These are phyloP conservation scores for Halichoeres trimaculatus DNA, from an alignment of 2,113 vertebrate genomes.

Conservation along the genomic window DNA sequence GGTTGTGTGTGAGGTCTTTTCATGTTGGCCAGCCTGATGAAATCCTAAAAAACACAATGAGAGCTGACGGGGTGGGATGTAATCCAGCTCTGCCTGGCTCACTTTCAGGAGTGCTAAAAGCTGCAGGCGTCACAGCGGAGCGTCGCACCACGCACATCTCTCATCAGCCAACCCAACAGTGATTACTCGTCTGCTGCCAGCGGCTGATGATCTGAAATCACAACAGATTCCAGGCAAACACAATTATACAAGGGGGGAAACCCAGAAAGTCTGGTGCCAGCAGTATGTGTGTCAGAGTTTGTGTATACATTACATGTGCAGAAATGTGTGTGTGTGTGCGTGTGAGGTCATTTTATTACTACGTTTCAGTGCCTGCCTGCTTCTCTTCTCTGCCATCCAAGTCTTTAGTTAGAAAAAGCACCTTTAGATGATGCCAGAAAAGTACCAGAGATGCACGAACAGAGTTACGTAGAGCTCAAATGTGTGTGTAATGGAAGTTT, in stretches of 20 bases:
- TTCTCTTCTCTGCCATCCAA: slow-evolving; percentile 34
- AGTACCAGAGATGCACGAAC: slow-evolving; percentile 39
- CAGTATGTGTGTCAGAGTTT: slow-evolving; percentile 28
- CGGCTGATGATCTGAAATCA: slow-evolving; percentile 56
- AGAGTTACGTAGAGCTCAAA: slow-evolving; percentile 24
- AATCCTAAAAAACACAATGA: slow-evolving; percentile 46
- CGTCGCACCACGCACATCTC: slow-evolving; percentile 46
- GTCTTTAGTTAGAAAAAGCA: slow-evolving; percentile 42
- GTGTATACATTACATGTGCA: slow-evolving; percentile 1
- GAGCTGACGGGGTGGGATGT: slow-evolving; percentile 34
- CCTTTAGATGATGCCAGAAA: slow-evolving; percentile 45
- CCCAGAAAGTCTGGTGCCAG: slow-evolving; percentile 54
- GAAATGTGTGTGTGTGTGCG: background rate
- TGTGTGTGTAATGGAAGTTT: slow-evolving; percentile 6
- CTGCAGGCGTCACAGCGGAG: slow-evolving; percentile 61
- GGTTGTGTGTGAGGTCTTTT: slow-evolving; percentile 19
- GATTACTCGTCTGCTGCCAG: slow-evolving; percentile 58
- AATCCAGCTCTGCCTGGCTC: slow-evolving; percentile 38
- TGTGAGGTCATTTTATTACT: slow-evolving; percentile 59
- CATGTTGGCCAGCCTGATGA: slow-evolving; percentile 14
- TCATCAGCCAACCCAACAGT: slow-evolving; percentile 59
- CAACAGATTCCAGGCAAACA: slow-evolving; percentile 49
- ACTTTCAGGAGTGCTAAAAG: slow-evolving; percentile 56
- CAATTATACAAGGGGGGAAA: slow-evolving; percentile 62
- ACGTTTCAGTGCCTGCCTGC: slow-evolving; percentile 35